Base-by-base conservation (phyloP, 2,888 invertebrate species). In the Uloborus plumipes region DNA sequence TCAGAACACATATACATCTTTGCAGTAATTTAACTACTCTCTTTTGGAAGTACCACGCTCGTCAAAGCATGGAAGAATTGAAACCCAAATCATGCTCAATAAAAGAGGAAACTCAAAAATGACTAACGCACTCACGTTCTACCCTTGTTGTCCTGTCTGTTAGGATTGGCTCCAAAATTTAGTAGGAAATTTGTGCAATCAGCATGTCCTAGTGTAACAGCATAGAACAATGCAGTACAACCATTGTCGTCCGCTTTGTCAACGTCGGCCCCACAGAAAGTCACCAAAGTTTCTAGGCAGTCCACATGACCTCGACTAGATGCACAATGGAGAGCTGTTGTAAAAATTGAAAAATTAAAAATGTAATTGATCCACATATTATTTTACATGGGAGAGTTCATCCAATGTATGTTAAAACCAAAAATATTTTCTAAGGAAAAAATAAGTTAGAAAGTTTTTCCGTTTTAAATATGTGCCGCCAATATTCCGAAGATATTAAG, bases 221-320 rank as follows among this genome's bases (percentile, higher is more conserved):
- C 96, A 88, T 99, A 99, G 90, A 99, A 99, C 39, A 99, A 90
- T 0, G 99, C 95, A 0, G 98, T 97, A 88, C 98, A 98, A 0
- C 97, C 98, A 88, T 98, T 98, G 66, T 94, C 94, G 89, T 99
- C 98, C 22, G 94, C 93, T 16, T 95, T 92, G 89, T 98, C 97
- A 0, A 96, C 94, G 31, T 94, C 93, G 1, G 96, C 95, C 0
- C 95, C 95, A 88, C 96, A 96, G 9, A 97, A 90, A 15, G 94
- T 94, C 0, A 97, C 92, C 77, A 99, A 89, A 0, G 95, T 94
- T 87, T 97, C 97, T 71, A 97, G 91, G 87, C 97, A 97, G 87
- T 96, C 94, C 0, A 94, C 94, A 88, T 98, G 98, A 0, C 99
- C 99, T 75, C 98, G 92, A 1, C 97, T 98, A 0, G 99, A 97